Conservation (phyloP, 2,113 vertebrate genomes). For the Mobula birostris region DNA sequence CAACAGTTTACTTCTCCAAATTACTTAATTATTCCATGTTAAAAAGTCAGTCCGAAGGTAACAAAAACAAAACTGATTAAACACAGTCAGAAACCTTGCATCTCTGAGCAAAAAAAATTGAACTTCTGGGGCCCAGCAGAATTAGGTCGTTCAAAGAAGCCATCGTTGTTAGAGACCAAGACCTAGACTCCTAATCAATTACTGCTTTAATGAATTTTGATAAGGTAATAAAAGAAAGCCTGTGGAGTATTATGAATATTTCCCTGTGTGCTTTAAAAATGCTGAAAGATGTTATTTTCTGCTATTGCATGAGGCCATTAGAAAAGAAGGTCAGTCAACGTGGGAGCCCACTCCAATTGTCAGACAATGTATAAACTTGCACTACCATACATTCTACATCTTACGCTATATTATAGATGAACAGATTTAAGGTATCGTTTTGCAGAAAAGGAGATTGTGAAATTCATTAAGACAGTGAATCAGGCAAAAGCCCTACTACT, state of each 20-base stretch:
- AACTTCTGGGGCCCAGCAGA: not conserved
- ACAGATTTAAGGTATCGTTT: not conserved
- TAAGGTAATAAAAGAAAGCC: too few species aligned
- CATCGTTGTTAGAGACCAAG: not conserved
- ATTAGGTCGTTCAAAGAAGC: not conserved
- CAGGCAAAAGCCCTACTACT: not conserved
- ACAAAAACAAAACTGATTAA: not conserved
- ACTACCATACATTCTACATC: not conserved
- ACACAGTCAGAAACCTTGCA: not conserved
- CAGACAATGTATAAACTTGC: not conserved
- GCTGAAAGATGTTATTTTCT: slow-evolving; percentile 1
- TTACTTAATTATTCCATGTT: not conserved
- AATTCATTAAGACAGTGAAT: not conserved
- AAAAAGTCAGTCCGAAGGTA: not conserved
- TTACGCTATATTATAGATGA: not conserved
- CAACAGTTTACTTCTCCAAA: not conserved
- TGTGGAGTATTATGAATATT: not conserved
- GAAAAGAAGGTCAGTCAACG: not conserved
- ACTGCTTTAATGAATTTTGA: too few species aligned
- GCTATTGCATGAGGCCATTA: not conserved
- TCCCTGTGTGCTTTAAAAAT: not conserved
- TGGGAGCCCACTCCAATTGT: not conserved
- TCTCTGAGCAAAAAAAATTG: not conserved
- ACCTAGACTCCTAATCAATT: not conserved
- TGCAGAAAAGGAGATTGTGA: not conserved